Evolutionary conservation across 2,797 vertebrate species (phyloP).

Genomic region (Falco naumanni): DNA sequence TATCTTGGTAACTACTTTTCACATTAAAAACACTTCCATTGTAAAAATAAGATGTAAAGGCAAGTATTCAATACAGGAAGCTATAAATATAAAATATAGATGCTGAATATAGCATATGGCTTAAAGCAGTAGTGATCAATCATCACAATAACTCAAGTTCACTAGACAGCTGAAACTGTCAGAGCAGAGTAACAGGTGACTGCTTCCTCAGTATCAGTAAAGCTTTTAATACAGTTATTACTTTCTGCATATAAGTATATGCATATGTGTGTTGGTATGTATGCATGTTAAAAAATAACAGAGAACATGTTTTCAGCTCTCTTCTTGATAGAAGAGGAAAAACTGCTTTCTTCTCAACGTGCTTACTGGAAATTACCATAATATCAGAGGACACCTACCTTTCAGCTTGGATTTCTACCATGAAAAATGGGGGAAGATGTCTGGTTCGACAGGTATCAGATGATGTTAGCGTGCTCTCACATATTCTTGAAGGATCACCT

Average conservation of each 20-base stretch:
- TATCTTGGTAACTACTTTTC: background rate
- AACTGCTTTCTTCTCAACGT: background rate
- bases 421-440: background rate
- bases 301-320: background rate
- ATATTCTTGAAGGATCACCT: background rate
- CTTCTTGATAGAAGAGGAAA: background rate
- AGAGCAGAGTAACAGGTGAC: constrained; percentile 45
- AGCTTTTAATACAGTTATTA: constrained; percentile 4
- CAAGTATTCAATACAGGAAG: constrained; percentile 8
- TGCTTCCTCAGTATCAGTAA: constrained; percentile 22
- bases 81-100: constrained; percentile 45
- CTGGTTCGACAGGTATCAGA: background rate
- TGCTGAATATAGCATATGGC: constrained; percentile 11
- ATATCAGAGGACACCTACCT: background rate
- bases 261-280: background rate
- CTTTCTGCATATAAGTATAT: background rate
- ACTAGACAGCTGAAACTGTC: constrained; percentile 36
- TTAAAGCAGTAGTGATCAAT: constrained; percentile 47
- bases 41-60: constrained; percentile 16
- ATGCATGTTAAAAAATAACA: background rate
- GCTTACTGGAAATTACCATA: background rate
- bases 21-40: background rate
- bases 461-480: background rate
- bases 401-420: background rate
- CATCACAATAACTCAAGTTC: constrained; percentile 46